phyloP scores from a whole-genome alignment of 2,888 invertebrate genomes.

The Xestia sexstrigata region DNA sequence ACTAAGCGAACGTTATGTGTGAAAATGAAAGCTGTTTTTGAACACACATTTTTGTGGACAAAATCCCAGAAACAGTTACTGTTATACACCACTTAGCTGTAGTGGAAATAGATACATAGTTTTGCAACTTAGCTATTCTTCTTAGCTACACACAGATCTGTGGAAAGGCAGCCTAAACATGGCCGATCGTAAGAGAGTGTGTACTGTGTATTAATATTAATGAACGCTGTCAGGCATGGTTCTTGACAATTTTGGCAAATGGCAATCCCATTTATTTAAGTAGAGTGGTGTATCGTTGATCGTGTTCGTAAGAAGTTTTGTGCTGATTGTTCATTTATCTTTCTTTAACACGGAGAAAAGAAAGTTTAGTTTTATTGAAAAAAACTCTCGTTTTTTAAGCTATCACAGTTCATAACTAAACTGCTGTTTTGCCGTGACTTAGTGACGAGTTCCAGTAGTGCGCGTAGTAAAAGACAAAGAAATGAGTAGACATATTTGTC shows the following conservation, averaged over 20 bases:
- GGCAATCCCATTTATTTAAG: constrained; percentile 47
- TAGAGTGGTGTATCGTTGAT: constrained; percentile 25
- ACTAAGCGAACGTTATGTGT: too few species aligned
- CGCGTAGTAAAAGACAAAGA: too few species aligned
- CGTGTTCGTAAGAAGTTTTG: not conserved
- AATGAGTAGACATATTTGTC: too few species aligned
- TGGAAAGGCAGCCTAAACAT: not conserved
- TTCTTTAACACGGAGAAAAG: not conserved
- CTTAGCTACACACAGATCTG: not conserved
- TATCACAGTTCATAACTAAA: too few species aligned
- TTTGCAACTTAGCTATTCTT: not conserved
- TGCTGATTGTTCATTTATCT: constrained; percentile 8
- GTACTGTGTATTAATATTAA: constrained; percentile 53
- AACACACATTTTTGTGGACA: too few species aligned
- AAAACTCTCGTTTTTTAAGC: too few species aligned
- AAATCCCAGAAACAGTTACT: too few species aligned
- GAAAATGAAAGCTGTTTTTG: too few species aligned
- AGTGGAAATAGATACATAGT: not conserved
- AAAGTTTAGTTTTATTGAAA: not conserved
- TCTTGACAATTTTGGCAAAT: constrained; percentile 36
- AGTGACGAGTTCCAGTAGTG: too few species aligned
- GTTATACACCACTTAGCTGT: too few species aligned
- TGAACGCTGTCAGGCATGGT: constrained; percentile 36
- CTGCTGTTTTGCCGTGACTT: too few species aligned
- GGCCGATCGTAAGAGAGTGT: constrained; percentile 14